Base-by-base conservation (phyloP, 2,113 vertebrate genomes). In the Eubucco bourcierii region DNA sequence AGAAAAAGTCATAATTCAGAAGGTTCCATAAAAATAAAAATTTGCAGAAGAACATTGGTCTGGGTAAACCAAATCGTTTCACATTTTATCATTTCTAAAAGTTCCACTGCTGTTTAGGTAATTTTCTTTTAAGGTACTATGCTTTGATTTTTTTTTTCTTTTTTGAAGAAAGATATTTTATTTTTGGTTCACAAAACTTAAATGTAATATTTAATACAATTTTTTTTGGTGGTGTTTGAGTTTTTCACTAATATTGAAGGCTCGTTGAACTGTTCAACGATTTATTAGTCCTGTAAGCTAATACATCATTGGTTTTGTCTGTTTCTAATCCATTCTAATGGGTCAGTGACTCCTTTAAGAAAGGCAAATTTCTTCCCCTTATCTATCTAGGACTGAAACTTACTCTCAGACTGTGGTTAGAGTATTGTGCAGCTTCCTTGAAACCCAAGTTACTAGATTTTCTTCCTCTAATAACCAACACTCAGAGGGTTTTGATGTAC, bases 61-160 rank as follows among this genome's bases (percentile, higher is more conserved):
- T 56, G 4, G 16, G 5, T 29, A 81, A 73, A 83, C 28, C 1
- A 13, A 88, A 88, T 2, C 2, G 25, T 31, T 63, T 0, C 0
- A 7, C 4, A 4, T 47, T 76, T 73, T 29, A 53, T 55, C 0
- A 33, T 41, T 67, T 92, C 33, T 72, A 41, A 41, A 93, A 27
- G 1, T 64, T 72, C 23, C 3, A 29, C 31, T 75, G 13, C 0
- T 39, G 27, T 33, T 67, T 53, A 73, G 83, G 10, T 50, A 19
- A 23, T 67, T 84, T 80, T 88, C 3, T 67, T 12, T 41, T 80
- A 31, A 68, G 28, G 4, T 25, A 9, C 1, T 7, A 27, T 5
- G 4, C 2, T 70, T 90, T 46, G 16, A 17, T 46, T 46, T 46
- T 46, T 46, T 46, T 46, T 46, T 46, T 46, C 18, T 17, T 83